These are phyloP conservation scores for Theristicus caerulescens DNA, from an alignment of 2,113 vertebrate genomes.

Conservation along the genomic window DNA sequence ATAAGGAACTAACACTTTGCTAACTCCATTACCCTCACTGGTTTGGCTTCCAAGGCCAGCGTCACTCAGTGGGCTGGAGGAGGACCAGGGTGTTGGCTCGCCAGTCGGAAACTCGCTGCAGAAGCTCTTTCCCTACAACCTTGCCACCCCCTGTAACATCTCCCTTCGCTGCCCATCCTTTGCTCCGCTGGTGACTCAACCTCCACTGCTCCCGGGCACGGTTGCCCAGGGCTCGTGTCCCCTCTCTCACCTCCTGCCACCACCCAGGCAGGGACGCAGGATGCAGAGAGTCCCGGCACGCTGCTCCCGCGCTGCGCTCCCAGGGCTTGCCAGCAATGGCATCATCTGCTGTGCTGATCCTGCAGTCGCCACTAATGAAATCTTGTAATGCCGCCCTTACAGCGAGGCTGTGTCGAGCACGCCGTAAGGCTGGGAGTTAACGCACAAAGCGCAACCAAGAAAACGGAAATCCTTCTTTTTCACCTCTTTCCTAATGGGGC, in stretches of 20 bases:
- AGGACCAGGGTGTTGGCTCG: neutral
- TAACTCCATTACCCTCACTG: neutral
- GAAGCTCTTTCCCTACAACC: neutral
- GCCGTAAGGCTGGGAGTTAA: neutral
- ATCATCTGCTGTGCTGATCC: neutral
- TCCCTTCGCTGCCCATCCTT: neutral
- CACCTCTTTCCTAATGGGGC: neutral
- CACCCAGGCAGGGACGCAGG: accelerated
- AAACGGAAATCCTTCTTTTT: neutral
- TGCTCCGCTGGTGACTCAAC: neutral
- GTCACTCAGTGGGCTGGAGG: neutral
- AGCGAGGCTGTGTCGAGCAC: accelerated
- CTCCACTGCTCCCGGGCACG: accelerated
- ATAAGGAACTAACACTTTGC: neutral
- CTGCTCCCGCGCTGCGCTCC: accelerated
- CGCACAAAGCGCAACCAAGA: neutral
- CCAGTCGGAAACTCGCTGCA: neutral
- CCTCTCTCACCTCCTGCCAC: neutral
- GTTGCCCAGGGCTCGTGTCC: neutral
- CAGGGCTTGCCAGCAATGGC: neutral
- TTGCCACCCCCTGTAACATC: neutral
- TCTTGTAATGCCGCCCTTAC: neutral
- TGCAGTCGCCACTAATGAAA: neutral
- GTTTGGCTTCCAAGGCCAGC: accelerated
- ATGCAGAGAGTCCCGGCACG: accelerated